phyloP scores from a whole-genome alignment of 2,113 vertebrate genomes.

The Neopipo cinnamomea region DNA sequence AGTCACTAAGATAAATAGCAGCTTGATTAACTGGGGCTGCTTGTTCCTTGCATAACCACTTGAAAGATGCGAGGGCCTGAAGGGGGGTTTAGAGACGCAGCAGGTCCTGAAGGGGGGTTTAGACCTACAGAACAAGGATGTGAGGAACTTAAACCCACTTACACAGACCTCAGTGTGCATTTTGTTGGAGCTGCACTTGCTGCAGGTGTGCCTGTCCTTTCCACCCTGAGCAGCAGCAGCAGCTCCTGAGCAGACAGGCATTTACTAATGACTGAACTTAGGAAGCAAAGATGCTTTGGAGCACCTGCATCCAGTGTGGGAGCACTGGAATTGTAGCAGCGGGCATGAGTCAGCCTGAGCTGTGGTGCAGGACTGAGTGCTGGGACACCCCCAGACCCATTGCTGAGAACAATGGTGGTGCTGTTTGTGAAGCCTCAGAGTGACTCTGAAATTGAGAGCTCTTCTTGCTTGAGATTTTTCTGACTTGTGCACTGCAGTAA shows the following conservation, averaged over 20 bases:
- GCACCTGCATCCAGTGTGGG: accelerated
- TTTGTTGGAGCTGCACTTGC: not conserved
- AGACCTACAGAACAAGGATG: not conserved
- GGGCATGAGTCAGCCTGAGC: not conserved
- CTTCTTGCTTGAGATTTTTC: not conserved
- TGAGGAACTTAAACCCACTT: not conserved
- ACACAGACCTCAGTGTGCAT: accelerated
- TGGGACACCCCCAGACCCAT: accelerated
- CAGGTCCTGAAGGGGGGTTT: not conserved
- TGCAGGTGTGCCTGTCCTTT: not conserved
- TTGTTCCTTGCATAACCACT: not conserved
- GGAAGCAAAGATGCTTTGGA: not conserved
- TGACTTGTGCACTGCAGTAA: not conserved
- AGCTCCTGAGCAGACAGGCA: not conserved
- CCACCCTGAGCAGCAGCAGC: accelerated
- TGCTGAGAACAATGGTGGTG: not conserved
- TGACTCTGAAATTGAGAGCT: not conserved
- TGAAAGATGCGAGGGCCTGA: not conserved
- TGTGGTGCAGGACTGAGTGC: accelerated
- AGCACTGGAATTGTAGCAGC: too few relatives aligned
- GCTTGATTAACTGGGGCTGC: not conserved
- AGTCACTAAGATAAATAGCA: not conserved
- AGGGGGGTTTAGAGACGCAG: not conserved
- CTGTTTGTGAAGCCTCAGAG: not conserved
- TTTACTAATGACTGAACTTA: not conserved